Evolutionary conservation across 2,113 vertebrate genomes (phyloP), one percentile per base, ranked within the genome.

Genomic region (Alethe castanea): DNA sequence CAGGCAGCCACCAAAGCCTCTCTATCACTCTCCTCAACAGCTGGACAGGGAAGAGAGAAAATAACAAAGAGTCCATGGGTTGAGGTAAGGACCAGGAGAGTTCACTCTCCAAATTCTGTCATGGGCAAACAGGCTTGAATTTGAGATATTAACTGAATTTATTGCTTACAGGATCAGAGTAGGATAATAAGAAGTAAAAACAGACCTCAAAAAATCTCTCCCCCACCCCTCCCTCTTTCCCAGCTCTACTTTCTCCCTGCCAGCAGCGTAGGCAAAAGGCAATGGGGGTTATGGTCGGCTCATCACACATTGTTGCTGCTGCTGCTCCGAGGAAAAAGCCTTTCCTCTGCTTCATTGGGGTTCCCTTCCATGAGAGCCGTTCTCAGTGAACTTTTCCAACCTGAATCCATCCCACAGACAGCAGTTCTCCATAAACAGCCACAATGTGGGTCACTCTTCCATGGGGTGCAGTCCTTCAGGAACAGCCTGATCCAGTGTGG

Each of bases 401-500:
- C 12, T 24, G 19, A 85, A 56, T 28, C 28, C 12, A 16, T n/a
- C 12, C 12, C 60, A 65, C 24, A 74, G 19, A 28, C 12, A 19
- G 3, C 29, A n/a, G 19, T 5, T 56, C 9, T 74, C 19, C 24
- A 24, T 24, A 29, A 74, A n/a, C 4, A 3, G 23, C 60, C 48
- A 8, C 15, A 48, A 5, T 48, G 19, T 48, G 29, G 9, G 19
- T 29, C 42, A 29, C 9, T 56, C 12, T 48, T 28, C 19, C 56
- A 31, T 0, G 0, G 28, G 8, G 14, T 38, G n/a, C 40, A 73
- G 19, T 29, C 29, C n/a, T 56, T 65, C 50, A 65, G 29, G n/a
- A 56, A 2, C 24, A 47, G 60, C 35, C 19, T 40, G 29, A 19
- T 40, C 19, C 19, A 23, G 12, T 7, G 11, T 47, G 29, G 12